Percentiles rank a stretch among this genome's conserved stretches.
Evolutionary conservation across 2,113 vertebrate genomes (phyloP).

Genomic region (Notarius quadriscutis): DNA sequence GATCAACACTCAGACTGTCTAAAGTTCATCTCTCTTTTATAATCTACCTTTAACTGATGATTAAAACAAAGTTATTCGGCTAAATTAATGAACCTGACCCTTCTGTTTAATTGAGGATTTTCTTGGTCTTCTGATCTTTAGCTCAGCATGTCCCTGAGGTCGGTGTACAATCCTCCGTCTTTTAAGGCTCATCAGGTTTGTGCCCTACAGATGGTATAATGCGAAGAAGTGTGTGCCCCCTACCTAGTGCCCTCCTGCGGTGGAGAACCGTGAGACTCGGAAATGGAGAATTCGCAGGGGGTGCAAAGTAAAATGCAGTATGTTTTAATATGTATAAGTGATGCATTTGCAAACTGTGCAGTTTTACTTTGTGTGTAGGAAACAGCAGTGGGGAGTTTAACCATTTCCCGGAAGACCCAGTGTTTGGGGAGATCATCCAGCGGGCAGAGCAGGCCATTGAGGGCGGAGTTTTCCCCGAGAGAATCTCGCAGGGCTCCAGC

Average conservation of each 20-base stretch:
- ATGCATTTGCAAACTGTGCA: neutral
- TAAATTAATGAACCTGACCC: too few species aligned
- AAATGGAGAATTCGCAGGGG: too few species aligned
- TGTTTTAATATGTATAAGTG: neutral
- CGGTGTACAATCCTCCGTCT: neutral
- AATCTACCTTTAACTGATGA: neutral
- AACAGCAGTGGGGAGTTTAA: constrained; percentile 80
- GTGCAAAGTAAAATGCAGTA: neutral
- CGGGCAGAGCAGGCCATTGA: constrained; percentile 90
- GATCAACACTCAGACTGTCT: neutral
- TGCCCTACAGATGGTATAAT: neutral
- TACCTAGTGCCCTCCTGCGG: too few species aligned
- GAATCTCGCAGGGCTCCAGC: constrained; percentile 95
- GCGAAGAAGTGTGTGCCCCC: neutral
- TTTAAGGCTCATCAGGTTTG: too few species aligned
- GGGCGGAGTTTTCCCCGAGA: constrained; percentile 84
- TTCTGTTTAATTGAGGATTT: too few species aligned
- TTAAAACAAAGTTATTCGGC: too few species aligned
- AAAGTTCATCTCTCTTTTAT: neutral
- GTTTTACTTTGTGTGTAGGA: constrained; percentile 54
- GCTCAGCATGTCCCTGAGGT: too few species aligned
- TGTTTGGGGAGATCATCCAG: constrained; percentile 86
- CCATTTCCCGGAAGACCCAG: constrained; percentile 84
- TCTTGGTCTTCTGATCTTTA: too few species aligned
- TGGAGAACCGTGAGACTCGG: too few species aligned